Percentiles rank a stretch among this genome's conserved stretches.
Conservation (phyloP, 2,797 vertebrate species). For the Pangasius krempfi region DNA sequence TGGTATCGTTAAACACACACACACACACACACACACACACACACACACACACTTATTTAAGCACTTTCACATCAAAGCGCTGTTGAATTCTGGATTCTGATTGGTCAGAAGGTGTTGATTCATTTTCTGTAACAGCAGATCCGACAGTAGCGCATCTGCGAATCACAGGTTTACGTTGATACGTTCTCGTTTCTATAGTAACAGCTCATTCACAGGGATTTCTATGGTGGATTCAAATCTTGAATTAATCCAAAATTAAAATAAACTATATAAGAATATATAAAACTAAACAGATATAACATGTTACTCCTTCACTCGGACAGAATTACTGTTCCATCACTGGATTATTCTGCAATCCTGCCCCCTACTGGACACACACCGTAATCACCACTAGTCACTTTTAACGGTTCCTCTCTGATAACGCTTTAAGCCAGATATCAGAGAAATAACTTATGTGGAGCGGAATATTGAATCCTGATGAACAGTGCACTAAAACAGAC, state of each 20-base stretch:
- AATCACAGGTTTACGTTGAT: neutral
- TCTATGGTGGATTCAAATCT: too few relatives aligned
- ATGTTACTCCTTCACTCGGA: too few relatives aligned
- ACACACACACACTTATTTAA: neutral
- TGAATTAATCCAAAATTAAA: too few relatives aligned
- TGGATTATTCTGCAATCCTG: conserved; percentile 1
- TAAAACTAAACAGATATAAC: neutral
- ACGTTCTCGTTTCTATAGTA: neutral
- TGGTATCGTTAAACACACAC: neutral
- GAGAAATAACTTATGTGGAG: neutral
- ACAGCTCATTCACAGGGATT: neutral
- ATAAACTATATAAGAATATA: neutral
- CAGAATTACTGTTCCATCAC: neutral
- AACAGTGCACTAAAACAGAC: neutral
- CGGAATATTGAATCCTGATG: neutral
- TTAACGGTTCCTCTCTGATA: too few relatives aligned
- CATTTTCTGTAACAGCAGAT: neutral
- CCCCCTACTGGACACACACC: conserved; percentile 21
- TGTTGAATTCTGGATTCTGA: neutral
- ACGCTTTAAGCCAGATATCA: too few relatives aligned
- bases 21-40: neutral
- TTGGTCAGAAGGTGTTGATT: neutral
- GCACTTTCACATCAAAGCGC: too few relatives aligned
- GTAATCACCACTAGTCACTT: neutral
- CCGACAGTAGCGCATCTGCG: neutral